Evolutionary conservation across 1,140 invertebrate species (phyloP), one percentile per base, ranked within the genome.

Genomic region (Formica selysi): DNA sequence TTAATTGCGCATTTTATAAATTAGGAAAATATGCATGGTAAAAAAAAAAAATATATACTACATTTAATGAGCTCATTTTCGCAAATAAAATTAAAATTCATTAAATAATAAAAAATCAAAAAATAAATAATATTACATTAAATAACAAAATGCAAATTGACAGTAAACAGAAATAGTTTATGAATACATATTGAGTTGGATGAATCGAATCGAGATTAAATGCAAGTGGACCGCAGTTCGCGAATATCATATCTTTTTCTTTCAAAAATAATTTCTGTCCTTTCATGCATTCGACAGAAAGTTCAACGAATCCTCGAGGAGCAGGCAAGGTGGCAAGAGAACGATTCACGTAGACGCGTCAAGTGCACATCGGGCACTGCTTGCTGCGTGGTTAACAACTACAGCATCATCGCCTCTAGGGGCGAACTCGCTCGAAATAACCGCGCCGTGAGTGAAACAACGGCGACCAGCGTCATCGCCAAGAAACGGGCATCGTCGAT

Each of bases 391-490:
- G 86, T 92, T 61, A 92, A 73, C 74, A 93, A 94, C 85, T 93
- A 91, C 87, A 92, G 89, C 71, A 86, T 94, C 86, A 91, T 92
- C 59, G 92, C 92, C n/a, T 93, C 93, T 44, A 92, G 91, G 41
- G 91, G 93, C n/a, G 93, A 94, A 80, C 87, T 93, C 41, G 89
- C 92, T 86, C 91, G 93, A 91, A 93, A 92, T 90, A 94, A 90
- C 87, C 93, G 91, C 78, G 57, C 29, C 84, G 85, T 44, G 90
- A 92, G 89, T 68, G 93, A 93, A 86, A 92, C 87, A 51, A 79
- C 87, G 81, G 41, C 86, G 59, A 48, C 83, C 68, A 86, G 61
- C 54, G 85, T 83, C 79, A 51, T 65, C 48, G 68, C 41, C 65
- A 88, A 81, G 54, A 91, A 76, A 57, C 76, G 59, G 62, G 41